Conservation (phyloP, 2,888 invertebrate species). For the Hypomecis atomaria region DNA sequence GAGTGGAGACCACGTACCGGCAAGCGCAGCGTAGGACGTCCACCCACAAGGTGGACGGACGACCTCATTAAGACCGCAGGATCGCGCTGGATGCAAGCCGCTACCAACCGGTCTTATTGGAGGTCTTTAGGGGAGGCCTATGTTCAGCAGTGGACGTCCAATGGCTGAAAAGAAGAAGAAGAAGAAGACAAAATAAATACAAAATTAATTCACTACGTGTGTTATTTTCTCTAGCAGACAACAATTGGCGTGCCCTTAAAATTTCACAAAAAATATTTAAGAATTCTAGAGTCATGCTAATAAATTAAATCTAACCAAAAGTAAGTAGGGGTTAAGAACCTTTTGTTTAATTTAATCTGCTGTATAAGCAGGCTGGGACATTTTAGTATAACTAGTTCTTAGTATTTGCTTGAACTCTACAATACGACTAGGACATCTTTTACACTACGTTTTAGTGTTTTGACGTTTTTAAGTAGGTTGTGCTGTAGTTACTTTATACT, state of each 20-base stretch:
- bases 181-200: not conserved
- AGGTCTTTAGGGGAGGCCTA: too few species aligned
- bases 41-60: too few species aligned
- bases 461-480: too few species aligned
- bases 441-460: not conserved
- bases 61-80: too few species aligned
- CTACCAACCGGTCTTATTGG: too few species aligned
- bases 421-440: not conserved
- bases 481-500: too few species aligned
- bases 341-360: slow-evolving; percentile 17
- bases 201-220: not conserved
- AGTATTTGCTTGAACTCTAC: slow-evolving; percentile 9
- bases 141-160: too few species aligned
- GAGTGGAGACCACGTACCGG: too few species aligned
- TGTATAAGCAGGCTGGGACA: slow-evolving; percentile 9
- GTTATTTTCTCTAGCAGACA: slow-evolving; percentile 2
- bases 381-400: slow-evolving; percentile 16
- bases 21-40: too few species aligned
- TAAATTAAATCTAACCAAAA: not conserved
- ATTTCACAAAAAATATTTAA: not conserved
- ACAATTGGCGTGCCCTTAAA: not conserved
- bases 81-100: too few species aligned
- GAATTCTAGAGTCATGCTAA: not conserved
- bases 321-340: slow-evolving; percentile 6
- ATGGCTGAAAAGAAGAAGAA: too few species aligned